Base-by-base conservation (phyloP, 2,888 invertebrate genomes). In the Rhyacophila evoluta region DNA sequence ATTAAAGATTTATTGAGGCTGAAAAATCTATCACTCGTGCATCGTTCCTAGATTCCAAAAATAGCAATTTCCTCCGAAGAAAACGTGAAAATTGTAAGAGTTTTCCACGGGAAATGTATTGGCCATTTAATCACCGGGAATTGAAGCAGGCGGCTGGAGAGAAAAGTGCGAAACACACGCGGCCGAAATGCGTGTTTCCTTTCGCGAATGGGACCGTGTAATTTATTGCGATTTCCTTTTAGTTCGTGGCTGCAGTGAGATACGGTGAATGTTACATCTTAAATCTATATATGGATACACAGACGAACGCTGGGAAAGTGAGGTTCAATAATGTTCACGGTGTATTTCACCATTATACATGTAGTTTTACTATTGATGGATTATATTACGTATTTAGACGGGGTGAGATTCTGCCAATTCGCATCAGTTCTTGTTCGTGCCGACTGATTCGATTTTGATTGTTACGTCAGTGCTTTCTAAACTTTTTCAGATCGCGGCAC, bases 41-140 rank as follows among this genome's bases (percentile, higher is more conserved):
- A 19, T 6, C 25, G 55, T 25, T 55, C 19, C 15, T 55, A 19
- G 19, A 15, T 10, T 19, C 55, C 55, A 19, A 55, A 55, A 25
- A 19, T 12, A 15, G 4, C 29, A 33, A 4, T 33, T 19, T 12
- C 15, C 19, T 55, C 15, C 1, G 55, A 12, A 55, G 55, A 8
- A 41, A 55, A 55, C 55, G 55, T 55, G 55, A 55, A 55, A 39
- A 55, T 55, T 25, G 55, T 10, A 55, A 55, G 55, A 55, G 55
- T 55, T 25, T 55, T 55, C 19, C 55, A 55, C 55, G 25, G 55
- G 15, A 55, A 55, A 55, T 19, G 6, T 55, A 55, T 55, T 55
- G 55, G 15, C 15, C 55, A 25, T 55, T 55, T 55, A 55, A 55
- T 55, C 55, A 55, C 55, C 25, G 55, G 55, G 55, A 55, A 55